These are phyloP conservation scores for Hirundichthys speculiger DNA, from an alignment of 2,113 vertebrate genomes.

Conservation along the genomic window DNA sequence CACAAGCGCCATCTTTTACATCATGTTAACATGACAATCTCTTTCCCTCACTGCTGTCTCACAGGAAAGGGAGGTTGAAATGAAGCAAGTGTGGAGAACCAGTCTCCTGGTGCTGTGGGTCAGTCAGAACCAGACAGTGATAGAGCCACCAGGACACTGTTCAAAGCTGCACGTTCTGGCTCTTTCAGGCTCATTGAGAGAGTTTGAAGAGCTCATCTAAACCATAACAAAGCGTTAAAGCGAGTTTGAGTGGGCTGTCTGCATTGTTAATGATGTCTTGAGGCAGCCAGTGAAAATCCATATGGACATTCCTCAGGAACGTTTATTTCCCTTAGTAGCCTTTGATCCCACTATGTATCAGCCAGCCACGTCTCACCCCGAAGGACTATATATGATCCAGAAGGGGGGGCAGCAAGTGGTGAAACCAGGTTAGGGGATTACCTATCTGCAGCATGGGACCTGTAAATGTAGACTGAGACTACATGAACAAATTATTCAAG, in stretches of 20 bases:
- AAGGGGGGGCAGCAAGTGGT: neutral
- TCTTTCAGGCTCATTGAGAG: slow-evolving; percentile 34
- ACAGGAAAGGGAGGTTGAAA: slow-evolving; percentile 38
- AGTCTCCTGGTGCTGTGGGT: slow-evolving; percentile 29
- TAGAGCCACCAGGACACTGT: slow-evolving; percentile 17
- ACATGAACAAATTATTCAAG: no score
- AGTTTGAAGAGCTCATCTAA: slow-evolving; percentile 47
- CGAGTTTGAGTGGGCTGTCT: slow-evolving; percentile 34
- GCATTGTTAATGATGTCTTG: slow-evolving; percentile 48
- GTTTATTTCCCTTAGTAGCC: neutral
- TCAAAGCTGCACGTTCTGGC: slow-evolving; percentile 24
- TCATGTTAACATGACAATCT: slow-evolving; percentile 45
- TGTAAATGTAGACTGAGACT: no score
- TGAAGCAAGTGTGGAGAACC: slow-evolving; percentile 25
- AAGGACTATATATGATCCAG: slow-evolving; percentile 8
- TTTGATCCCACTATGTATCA: slow-evolving; percentile 55
- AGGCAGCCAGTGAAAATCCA: slow-evolving; percentile 60
- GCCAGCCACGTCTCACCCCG: neutral
- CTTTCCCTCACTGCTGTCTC: slow-evolving; percentile 39
- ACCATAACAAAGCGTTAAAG: slow-evolving; percentile 41
- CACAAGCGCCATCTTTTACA: slow-evolving; percentile 36
- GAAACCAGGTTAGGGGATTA: slow-evolving; percentile 4
- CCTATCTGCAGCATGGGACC: neutral
- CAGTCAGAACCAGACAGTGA: slow-evolving; percentile 30
- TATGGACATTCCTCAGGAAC: slow-evolving; percentile 46